These are phyloP conservation scores for Oscheius sp. DNA, from an alignment of 2,888 invertebrate species.

Conservation along the genomic window DNA sequence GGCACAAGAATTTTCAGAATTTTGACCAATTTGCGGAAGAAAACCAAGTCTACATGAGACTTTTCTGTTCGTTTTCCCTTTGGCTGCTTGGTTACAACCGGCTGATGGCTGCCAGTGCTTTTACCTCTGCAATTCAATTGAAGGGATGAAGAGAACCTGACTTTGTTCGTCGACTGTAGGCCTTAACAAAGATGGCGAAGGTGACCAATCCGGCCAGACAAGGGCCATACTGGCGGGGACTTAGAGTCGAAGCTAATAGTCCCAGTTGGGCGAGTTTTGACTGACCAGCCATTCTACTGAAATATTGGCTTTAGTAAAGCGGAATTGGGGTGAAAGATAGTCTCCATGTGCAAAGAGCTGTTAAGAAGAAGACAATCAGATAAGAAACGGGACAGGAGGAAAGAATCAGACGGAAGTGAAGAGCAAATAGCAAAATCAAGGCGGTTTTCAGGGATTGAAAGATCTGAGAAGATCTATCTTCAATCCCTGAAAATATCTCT, in stretches of 20 bases:
- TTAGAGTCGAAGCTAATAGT: constrained; percentile 27
- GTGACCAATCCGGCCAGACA: constrained; percentile 48
- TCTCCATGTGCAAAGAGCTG: no score
- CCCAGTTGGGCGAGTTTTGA: constrained; percentile 29
- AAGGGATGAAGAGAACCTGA: no score
- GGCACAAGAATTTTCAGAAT: constrained; percentile 64
- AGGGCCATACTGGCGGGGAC: constrained; percentile 47
- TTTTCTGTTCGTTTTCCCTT: constrained; percentile 27
- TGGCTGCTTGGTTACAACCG: constrained; percentile 24
- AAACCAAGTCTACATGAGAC: constrained; percentile 53
- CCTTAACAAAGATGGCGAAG: constrained; percentile 44
- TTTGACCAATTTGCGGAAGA: constrained; percentile 51
- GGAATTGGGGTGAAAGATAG: not conserved
- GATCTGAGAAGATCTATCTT: not conserved
- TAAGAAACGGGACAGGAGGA: not conserved
- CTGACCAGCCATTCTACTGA: constrained; percentile 23
- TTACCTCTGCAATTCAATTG: constrained; percentile 24
- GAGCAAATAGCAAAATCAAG: not conserved
- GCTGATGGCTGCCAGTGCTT: not conserved
- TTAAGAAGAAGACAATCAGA: not conserved
- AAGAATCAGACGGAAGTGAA: not conserved
- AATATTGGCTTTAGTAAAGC: not conserved
- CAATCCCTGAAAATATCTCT: not conserved
- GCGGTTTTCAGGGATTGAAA: not conserved
- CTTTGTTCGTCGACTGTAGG: constrained; percentile 27